Conservation (phyloP, 2,888 invertebrate genomes). For the Parelbella ahira region DNA sequence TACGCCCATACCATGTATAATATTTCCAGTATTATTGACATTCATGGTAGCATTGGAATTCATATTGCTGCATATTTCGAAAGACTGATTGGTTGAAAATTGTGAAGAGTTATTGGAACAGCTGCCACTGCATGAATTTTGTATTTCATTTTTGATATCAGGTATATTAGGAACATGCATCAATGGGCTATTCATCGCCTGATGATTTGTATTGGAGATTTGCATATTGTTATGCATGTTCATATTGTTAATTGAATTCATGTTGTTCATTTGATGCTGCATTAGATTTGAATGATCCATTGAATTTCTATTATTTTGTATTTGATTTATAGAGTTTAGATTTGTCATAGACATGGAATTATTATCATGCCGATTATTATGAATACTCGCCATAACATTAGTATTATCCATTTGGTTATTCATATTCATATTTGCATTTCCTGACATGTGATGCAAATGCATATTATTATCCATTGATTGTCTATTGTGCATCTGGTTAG, state of each 20-base stretch:
- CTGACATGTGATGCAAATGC: slow-evolving; percentile 72
- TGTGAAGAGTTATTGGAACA: slow-evolving; percentile 62
- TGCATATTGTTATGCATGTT: slow-evolving; percentile 71
- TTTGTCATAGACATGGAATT: slow-evolving; percentile 66
- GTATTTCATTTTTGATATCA: slow-evolving; percentile 73
- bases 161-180: slow-evolving; percentile 71
- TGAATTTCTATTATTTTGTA: slow-evolving; percentile 62
- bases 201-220: slow-evolving; percentile 61
- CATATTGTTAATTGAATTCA: slow-evolving; percentile 60
- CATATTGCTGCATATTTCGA: slow-evolving; percentile 67
- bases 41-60: slow-evolving; percentile 56
- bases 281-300: slow-evolving; percentile 68
- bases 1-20: slow-evolving; percentile 64
- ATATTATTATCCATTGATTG: slow-evolving; percentile 65
- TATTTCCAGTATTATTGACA: slow-evolving; percentile 52
- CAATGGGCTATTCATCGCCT: slow-evolving; percentile 60
- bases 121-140: slow-evolving; percentile 68
- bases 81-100: slow-evolving; percentile 59
- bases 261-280: slow-evolving; percentile 69
- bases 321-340: slow-evolving; percentile 63
- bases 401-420: slow-evolving; percentile 64
- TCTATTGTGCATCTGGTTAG: slow-evolving; percentile 70
- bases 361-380: slow-evolving; percentile 64
- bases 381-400: slow-evolving; percentile 55
- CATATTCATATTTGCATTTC: slow-evolving; percentile 56